phyloP scores from a whole-genome alignment of 2,113 vertebrate genomes.

The Salvator merianae region DNA sequence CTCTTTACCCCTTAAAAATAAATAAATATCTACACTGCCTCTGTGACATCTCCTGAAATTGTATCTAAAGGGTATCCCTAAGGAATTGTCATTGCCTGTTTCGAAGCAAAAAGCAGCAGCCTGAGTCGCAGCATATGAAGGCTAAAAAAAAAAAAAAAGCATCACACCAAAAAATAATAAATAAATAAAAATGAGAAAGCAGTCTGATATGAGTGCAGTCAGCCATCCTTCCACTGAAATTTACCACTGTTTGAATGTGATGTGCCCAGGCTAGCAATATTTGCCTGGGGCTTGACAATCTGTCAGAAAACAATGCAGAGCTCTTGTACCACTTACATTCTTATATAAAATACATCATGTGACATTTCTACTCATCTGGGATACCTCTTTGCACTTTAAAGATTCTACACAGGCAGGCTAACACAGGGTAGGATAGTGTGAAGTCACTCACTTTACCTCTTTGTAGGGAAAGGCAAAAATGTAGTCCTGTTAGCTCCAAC shows the following conservation, averaged over 20 bases:
- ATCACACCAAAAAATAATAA: not conserved
- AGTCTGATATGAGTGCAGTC: conserved; percentile 34
- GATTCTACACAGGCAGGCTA: not conserved
- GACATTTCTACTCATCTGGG: conserved; percentile 1
- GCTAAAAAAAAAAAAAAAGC: conserved; percentile 17
- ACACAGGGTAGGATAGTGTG: not conserved
- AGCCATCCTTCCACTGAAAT: conserved; percentile 50
- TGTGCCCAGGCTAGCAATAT: conserved; percentile 30
- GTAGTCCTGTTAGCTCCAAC: too few species aligned
- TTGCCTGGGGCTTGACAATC: conserved; percentile 57
- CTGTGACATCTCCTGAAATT: conserved; percentile 37
- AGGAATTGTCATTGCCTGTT: conserved; percentile 55
- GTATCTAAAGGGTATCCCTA: conserved; percentile 40
- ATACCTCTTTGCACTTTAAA: conserved; percentile 30
- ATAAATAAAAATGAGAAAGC: not conserved
- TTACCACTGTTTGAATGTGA: conserved; percentile 36
- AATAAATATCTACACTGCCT: conserved; percentile 10
- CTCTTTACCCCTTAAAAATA: conserved; percentile 1
- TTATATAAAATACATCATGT: conserved; percentile 49
- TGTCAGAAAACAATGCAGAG: conserved; percentile 52
- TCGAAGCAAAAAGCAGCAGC: conserved; percentile 42
- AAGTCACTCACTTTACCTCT: not conserved
- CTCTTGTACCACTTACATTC: conserved; percentile 39
- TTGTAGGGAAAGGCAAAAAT: not conserved
- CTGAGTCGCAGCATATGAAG: conserved; percentile 41